Percentiles rank a stretch among this genome's conserved stretches.
Evolutionary conservation across 2,113 vertebrate genomes (phyloP).

Genomic region (Cinclus mexicanus): DNA sequence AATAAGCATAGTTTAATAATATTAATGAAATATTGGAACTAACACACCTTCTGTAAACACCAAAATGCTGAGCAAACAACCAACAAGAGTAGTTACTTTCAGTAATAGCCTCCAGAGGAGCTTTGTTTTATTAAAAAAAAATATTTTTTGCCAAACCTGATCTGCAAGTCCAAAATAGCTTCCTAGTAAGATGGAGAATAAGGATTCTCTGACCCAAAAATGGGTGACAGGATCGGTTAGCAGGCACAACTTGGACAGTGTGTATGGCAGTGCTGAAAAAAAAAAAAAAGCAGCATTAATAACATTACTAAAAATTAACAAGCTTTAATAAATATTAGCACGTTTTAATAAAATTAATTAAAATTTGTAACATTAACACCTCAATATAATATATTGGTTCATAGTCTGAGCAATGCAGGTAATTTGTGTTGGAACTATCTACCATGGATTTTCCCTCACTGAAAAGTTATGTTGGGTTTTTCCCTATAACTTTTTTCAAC

Average conservation of each 20-base stretch:
- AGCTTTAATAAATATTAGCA: background rate
- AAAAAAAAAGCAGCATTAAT: background rate
- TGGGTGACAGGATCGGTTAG: background rate
- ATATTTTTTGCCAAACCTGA: background rate
- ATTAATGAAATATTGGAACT: background rate
- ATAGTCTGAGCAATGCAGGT: background rate
- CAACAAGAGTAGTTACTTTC: background rate
- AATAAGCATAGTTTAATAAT: background rate
- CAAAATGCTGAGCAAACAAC: background rate
- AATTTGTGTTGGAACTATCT: background rate
- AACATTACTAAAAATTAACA: background rate
- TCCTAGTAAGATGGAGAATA: background rate
- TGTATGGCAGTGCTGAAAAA: no score
- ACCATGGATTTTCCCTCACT: background rate
- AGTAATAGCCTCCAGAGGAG: background rate
- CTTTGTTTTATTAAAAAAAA: background rate
- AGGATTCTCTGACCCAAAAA: background rate
- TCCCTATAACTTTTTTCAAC: background rate
- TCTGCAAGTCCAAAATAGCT: background rate
- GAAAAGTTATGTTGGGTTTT: background rate
- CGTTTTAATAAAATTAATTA: background rate
- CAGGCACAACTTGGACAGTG: background rate
- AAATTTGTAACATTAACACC: background rate
- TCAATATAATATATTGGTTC: background rate
- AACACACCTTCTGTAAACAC: background rate